A percentile compares a stretch with the other conserved stretches of the same genome.
Conservation (phyloP, 2,797 vertebrate species). For the Bucorvus abyssinicus region DNA sequence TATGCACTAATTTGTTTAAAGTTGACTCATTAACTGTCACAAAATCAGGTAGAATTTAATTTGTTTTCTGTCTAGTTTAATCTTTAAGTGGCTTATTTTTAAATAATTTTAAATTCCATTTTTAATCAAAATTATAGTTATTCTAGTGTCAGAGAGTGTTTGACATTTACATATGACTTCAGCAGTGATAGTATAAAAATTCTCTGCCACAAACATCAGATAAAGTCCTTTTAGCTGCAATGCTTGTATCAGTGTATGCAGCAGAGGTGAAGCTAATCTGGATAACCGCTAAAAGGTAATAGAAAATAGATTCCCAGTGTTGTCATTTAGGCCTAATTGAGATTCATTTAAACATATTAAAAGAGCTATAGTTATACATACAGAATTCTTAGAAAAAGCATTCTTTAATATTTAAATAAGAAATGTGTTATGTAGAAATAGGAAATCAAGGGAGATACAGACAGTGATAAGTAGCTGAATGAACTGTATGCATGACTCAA, state of each 20-base stretch:
- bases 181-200: neutral
- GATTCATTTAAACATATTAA: neutral
- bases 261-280: neutral
- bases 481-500: neutral
- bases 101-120: neutral
- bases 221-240: neutral
- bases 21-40: slow-evolving; percentile 13
- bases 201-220: neutral
- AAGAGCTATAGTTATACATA: neutral
- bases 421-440: neutral
- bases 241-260: neutral
- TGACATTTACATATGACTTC: neutral
- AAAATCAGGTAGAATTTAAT: neutral
- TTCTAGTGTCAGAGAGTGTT: neutral
- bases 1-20: neutral
- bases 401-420: neutral
- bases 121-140: neutral
- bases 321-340: neutral
- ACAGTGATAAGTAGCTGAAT: neutral
- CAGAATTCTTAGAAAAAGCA: neutral
- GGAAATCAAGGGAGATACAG: neutral
- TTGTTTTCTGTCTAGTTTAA: neutral
- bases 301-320: neutral
- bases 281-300: neutral
- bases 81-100: neutral